Percentiles rank a stretch among this genome's conserved stretches.
Conservation (phyloP, 2,888 invertebrate genomes). For the Ormyrus thymus region DNA sequence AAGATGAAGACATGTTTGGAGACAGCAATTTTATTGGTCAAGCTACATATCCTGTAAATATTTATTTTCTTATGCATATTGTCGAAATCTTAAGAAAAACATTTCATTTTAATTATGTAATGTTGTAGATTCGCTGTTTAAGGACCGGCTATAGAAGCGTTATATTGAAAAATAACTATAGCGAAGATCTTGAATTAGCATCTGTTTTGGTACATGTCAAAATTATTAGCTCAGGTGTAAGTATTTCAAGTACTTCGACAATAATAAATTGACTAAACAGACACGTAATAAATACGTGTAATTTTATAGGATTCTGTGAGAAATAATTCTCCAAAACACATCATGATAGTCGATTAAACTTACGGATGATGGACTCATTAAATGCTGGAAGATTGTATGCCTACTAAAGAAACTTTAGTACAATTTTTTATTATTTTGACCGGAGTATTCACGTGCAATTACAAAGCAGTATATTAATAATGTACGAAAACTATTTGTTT, state of each 20-base stretch:
- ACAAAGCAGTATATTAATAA: slow-evolving; percentile 30
- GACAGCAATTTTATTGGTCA: slow-evolving; percentile 98
- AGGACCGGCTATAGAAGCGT: slow-evolving; percentile 94
- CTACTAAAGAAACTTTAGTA: slow-evolving; percentile 15
- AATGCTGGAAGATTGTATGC: slow-evolving; percentile 22
- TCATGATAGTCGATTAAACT: slow-evolving; percentile 11
- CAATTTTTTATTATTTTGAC: slow-evolving; percentile 18
- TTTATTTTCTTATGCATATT: slow-evolving; percentile 41
- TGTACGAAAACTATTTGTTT: slow-evolving; percentile 13
- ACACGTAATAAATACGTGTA: too few species aligned
- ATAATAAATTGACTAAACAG: background rate
- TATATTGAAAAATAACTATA: slow-evolving; percentile 90
- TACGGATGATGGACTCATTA: slow-evolving; percentile 11
- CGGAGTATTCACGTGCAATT: slow-evolving; percentile 3
- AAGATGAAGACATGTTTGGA: slow-evolving; percentile 98
- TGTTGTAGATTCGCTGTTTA: slow-evolving; percentile 80
- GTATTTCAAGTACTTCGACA: background rate
- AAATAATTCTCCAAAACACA: slow-evolving; percentile 32
- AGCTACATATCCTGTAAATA: slow-evolving; percentile 89
- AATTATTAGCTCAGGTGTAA: slow-evolving; percentile 70
- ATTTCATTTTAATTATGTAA: slow-evolving; percentile 59
- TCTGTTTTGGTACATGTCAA: slow-evolving; percentile 89
- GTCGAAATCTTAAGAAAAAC: background rate
- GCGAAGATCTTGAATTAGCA: slow-evolving; percentile 94
- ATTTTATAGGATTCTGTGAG: slow-evolving; percentile 33